A percentile compares a stretch with the other conserved stretches of the same genome.
These are phyloP conservation scores for Pachyramphus minor DNA, from an alignment of 2,113 vertebrate genomes.

Conservation along the genomic window DNA sequence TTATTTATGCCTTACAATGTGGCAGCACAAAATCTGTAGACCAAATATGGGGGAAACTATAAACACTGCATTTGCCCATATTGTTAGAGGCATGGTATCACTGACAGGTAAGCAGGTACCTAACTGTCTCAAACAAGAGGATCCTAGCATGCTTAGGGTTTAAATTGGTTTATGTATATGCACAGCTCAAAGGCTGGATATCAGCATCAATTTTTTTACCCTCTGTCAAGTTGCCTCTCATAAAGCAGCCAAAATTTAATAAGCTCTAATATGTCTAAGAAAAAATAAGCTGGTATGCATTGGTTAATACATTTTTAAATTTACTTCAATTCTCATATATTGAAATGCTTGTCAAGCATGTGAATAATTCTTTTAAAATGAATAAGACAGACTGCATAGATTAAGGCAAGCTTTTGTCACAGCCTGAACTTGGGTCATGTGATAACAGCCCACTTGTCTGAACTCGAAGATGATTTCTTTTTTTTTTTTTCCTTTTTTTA, in stretches of 20 bases:
- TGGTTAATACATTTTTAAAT: background rate
- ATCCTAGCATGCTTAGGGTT: background rate
- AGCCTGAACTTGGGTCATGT: background rate
- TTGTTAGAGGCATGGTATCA: background rate
- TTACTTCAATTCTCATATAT: background rate
- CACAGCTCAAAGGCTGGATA: background rate
- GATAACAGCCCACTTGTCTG: background rate
- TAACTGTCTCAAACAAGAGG: background rate
- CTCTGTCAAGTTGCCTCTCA: background rate
- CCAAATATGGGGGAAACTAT: background rate
- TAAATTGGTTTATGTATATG: background rate
- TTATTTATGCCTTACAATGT: background rate
- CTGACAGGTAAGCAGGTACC: background rate
- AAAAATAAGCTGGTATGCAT: background rate
- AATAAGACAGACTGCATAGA: background rate
- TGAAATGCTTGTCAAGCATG: background rate
- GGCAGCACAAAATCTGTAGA: background rate
- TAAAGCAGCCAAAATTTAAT: background rate
- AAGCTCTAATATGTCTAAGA: background rate
- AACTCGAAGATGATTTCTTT: background rate
- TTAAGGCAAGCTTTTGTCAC: background rate
- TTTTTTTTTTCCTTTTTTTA: background rate
- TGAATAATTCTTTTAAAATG: background rate
- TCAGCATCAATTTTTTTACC: background rate
- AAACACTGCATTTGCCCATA: background rate